These are phyloP conservation scores for Capitella teleta DNA, from an alignment of 1,140 invertebrate species.

Conservation along the genomic window DNA sequence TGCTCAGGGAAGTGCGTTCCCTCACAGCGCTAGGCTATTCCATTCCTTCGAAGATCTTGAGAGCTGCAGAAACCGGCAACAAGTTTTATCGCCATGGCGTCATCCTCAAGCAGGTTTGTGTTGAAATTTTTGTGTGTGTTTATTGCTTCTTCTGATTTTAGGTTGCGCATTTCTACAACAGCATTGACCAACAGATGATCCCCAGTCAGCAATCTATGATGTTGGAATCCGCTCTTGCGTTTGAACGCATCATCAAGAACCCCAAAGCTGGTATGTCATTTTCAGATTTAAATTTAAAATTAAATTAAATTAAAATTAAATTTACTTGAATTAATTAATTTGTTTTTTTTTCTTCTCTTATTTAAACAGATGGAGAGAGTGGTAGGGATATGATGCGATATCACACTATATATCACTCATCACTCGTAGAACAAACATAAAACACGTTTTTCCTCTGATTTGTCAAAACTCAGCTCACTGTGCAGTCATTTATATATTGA, in stretches of 20 bases:
- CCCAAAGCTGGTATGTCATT: conserved; percentile 53
- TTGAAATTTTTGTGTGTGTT: too few species aligned
- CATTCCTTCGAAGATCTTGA: conserved; percentile 60
- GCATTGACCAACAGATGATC: conserved; percentile 94
- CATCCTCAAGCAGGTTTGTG: conserved; percentile 66
- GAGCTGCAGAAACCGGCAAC: conserved; percentile 54
- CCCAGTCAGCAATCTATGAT: conserved; percentile 88
- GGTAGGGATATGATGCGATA: too few species aligned
- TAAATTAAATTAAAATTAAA: too few species aligned
- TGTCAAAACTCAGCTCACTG: too few species aligned
- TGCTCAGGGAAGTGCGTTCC: conserved; percentile 73
- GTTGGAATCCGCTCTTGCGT: conserved; percentile 77
- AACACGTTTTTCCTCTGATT: too few species aligned
- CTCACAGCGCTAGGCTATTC: conserved; percentile 66
- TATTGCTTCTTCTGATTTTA: conserved; percentile 40
- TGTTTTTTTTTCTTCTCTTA: too few species aligned
- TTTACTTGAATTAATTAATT: too few species aligned
- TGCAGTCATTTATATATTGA: too few species aligned
- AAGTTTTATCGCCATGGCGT: conserved; percentile 71
- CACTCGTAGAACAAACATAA: too few species aligned
- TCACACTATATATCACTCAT: too few species aligned
- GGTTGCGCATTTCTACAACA: conserved; percentile 96
- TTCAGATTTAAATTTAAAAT: too few species aligned
- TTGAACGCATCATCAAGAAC: conserved; percentile 79
- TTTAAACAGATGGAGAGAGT: too few species aligned